Base-by-base conservation (phyloP, 2,797 vertebrate species). In the Coccyzus lansbergi region DNA sequence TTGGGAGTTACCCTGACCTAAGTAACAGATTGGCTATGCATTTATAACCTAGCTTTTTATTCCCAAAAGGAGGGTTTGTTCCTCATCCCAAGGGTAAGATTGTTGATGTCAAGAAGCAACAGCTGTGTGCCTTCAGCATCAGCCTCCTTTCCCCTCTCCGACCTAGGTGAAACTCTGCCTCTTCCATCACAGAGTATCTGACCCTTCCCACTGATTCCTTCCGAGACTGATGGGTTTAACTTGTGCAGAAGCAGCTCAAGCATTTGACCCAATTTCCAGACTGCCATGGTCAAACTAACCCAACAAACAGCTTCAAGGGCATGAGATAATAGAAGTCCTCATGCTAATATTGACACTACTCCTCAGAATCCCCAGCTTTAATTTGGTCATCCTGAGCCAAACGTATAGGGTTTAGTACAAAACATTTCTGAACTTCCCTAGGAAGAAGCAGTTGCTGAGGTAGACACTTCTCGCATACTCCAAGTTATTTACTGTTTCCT, bases 71-170 rank as follows among this genome's bases (percentile, higher is more conserved):
- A 82, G 5, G 9, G 19, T 59, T 62, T 2, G 1, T 34, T 56
- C 16, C 44, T 74, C 18, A 18, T 85, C 18, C 49, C 10, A 11
- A 5, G 10, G 10, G 7, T 8, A 40, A 40, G 14, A 12, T 60
- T 7, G 9, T 24, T 69, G 19, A 48, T 10, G 6, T 16, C 40
- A 81, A 24, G 46, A 82, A 65, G 21, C 0, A 0, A 83, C 4
- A 52, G 22, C 34, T 76, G 13, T 2, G 1, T 71, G 29, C 40
- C 17, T 21, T 34, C 65, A 44, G 10, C 17, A 4, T 67, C 29
- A 80, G 15, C 21, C 51, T 78, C 22, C 29, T 51, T 78, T 91
- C 80, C 31, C 16, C 19, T 38, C n/a, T 65, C 58, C 55, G 33
- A 62, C 29, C 6, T 8, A 55, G 21, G n/a, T 44, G 51, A 38